phyloP scores from a whole-genome alignment of 1,140 invertebrate genomes.

The Pseudomyrmex dendroicus region DNA sequence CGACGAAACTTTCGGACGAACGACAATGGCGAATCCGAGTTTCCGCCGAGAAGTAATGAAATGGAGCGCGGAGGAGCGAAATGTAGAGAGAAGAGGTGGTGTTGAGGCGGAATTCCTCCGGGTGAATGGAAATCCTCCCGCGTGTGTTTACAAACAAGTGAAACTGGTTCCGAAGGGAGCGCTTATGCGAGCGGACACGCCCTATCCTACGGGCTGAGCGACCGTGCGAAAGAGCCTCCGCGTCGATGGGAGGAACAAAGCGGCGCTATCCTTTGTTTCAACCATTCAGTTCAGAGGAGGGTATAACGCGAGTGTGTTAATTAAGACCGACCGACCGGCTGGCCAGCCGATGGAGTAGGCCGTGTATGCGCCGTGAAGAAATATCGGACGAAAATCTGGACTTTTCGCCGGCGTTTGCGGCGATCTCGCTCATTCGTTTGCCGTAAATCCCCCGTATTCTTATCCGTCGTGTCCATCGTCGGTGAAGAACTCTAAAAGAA shows the following conservation, averaged over 20 bases:
- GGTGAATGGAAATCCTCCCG: constrained; percentile 67
- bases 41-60: constrained; percentile 63
- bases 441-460: constrained; percentile 39
- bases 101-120: constrained; percentile 44
- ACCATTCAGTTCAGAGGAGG: constrained; percentile 62
- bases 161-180: constrained; percentile 72
- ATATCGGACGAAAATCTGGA: constrained; percentile 50
- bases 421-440: constrained; percentile 5
- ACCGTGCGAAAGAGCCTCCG: constrained; percentile 70
- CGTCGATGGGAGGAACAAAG: constrained; percentile 68
- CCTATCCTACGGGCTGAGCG: constrained; percentile 63
- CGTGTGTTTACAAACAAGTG: constrained; percentile 74
- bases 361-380: constrained; percentile 40
- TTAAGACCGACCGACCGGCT: constrained; percentile 66
- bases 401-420: constrained; percentile 20
- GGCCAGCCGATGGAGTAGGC: background rate
- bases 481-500: constrained; percentile 56
- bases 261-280: constrained; percentile 72
- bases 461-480: constrained; percentile 43
- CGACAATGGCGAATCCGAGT: constrained; percentile 29
- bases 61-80: constrained; percentile 28
- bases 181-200: constrained; percentile 68
- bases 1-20: constrained; percentile 1
- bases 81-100: constrained; percentile 3
- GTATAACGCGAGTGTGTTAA: constrained; percentile 73